Evolutionary conservation across 2,888 invertebrate genomes (phyloP), one percentile per base, ranked within the genome.

Genomic region (Drosophila acutilabella): DNA sequence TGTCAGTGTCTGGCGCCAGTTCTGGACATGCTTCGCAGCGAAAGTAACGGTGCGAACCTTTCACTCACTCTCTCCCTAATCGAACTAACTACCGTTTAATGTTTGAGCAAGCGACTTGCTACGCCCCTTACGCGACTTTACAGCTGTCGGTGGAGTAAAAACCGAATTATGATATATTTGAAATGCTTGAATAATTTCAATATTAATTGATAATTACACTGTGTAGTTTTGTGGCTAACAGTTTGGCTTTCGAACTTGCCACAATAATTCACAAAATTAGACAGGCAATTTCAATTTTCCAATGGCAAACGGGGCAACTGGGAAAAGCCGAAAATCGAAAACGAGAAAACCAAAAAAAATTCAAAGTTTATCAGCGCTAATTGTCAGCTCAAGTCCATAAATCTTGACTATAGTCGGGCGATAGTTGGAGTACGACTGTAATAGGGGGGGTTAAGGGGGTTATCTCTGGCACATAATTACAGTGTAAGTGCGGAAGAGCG

Each of bases 31-130:
- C 89, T 72, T 75, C 73, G 51, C 14, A 6, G 76, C 68, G 80
- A 71, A 80, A 74, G 75, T 65, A 57, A 64, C 51, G 30, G 71
- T 14, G 47, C 52, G 44, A 45, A 53, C 26, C 54, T 56, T 30
- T 47, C 30, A 16, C 54, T 26, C 60, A 68, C 18, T 20, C 11
- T 38, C 57, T 64, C 57, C 59, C 67, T 76, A 88, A 82, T 88
- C 77, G 71, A 10, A 69, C 78, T 83, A 88, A 84, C 83, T 84
- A 88, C 88, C 89, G 83, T 88, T 88, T 78, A 84, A 88, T 88
- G 81, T 88, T 73, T 80, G 75, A 56, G 40, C 64, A 70, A 41
- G n/a, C 53, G 18, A 26, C n/a, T 11, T 41, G 74, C 44, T 66
- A 86, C 87, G 62, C 82, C 82, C 47, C 7, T 42, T 2, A 11